These are phyloP conservation scores for Erythrocercus mccallii DNA, from an alignment of 2,113 vertebrate genomes.

Conservation along the genomic window DNA sequence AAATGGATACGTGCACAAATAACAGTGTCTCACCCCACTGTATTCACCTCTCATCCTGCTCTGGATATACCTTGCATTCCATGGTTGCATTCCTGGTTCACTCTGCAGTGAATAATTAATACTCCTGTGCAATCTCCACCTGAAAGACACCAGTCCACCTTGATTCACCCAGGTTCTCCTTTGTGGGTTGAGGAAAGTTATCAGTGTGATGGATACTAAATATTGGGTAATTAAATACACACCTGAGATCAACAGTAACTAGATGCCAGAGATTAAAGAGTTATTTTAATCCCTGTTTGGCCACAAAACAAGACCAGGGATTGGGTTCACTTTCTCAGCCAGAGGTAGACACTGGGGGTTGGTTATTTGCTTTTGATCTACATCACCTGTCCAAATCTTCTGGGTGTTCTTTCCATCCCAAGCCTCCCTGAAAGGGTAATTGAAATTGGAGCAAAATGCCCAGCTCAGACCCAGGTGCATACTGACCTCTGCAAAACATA, in stretches of 20 bases:
- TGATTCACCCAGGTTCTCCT: not conserved
- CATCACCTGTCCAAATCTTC: not conserved
- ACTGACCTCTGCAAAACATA: not conserved
- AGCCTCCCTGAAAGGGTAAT: not conserved
- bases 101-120: not conserved
- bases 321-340: not conserved
- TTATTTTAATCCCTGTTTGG: not conserved
- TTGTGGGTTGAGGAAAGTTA: not conserved
- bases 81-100: not conserved
- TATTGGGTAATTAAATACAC: not conserved
- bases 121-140: not conserved
- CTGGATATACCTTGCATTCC: not conserved
- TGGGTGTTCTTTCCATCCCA: not conserved
- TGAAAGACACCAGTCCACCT: not conserved
- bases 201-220: not conserved
- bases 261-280: not conserved
- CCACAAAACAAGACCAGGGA: not conserved
- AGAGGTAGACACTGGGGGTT: not conserved
- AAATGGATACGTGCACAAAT: not conserved
- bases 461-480: rapidly evolving
- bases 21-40: not conserved
- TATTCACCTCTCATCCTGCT: not conserved
- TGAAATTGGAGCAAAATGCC: not conserved
- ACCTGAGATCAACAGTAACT: not conserved
- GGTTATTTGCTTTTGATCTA: not conserved